Evolutionary conservation across 2,797 vertebrate species (phyloP), one percentile per base, ranked within the genome.

Genomic region (Mastacembelus armatus): DNA sequence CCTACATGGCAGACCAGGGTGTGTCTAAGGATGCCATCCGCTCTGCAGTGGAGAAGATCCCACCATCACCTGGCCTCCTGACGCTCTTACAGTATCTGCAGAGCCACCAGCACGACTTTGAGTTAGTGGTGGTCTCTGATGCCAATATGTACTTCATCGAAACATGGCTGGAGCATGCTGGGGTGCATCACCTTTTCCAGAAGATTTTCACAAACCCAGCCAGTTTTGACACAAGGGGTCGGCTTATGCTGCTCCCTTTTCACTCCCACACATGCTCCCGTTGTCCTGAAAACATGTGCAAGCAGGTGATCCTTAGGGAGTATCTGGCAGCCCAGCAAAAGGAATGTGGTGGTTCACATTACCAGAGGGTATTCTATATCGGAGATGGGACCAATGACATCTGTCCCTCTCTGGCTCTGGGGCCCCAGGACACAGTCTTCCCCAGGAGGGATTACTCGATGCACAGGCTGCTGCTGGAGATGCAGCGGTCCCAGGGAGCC

Each of bases 261-360:
- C 97, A 99, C 91, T 85, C 95, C 14, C 97, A 98, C 88, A 84
- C 74, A 14, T 99, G 97, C 85, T 47, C 87, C 6, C 74, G 83
- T 18, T 99, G 97, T 83, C 97, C 97, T 0, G 85, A 94, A 71
- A 98, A 98, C 90, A 97, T 98, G 97, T 99, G 97, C 92, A 98
- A 98, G 80, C 94, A 96, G 85, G 93, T 92, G 26, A 95, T 96
- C 78, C 89, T 98, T 0, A 83, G 83, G 0, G 95, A 98, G 10
- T 98, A 97, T 88, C 81, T 97, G 82, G 85, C 82, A 0, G 74
- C 83, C 57, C 83, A 95, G 19, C 90, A 94, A 12, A 92, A 86
- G 59, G 94, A 97, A 66, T 89, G 80, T 0, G 94, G 93, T 1
- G 89, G 88, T n/a, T 8, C 27, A 4, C 85, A 95, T 29, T 98